phyloP scores from a whole-genome alignment of 2,888 invertebrate genomes.

The Palloptera scutellata region DNA sequence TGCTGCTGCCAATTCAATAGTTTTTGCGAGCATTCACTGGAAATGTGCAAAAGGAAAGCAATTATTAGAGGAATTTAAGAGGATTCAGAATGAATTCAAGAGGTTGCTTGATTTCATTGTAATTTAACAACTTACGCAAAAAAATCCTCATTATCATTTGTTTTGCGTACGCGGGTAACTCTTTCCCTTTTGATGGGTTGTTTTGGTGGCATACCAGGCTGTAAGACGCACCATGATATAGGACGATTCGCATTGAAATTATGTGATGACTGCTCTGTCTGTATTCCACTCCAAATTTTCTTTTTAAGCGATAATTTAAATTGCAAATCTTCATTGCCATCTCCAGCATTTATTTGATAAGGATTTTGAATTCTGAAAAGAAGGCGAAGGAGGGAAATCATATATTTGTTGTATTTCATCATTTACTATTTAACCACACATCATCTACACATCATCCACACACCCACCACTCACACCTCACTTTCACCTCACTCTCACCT shows the following conservation, averaged over 20 bases:
- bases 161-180: constrained; percentile 20
- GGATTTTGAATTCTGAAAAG: constrained; percentile 29
- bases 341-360: constrained; percentile 29
- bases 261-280: constrained; percentile 58
- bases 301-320: constrained; percentile 75
- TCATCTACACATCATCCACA: too few species aligned
- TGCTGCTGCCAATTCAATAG: constrained; percentile 64
- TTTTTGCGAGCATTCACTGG: constrained; percentile 74
- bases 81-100: too few species aligned
- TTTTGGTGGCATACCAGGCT: constrained; percentile 56
- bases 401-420: too few species aligned
- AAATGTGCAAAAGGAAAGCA: constrained; percentile 21
- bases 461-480: background rate
- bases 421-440: too few species aligned
- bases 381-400: background rate
- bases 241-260: constrained; percentile 60
- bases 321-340: constrained; percentile 63
- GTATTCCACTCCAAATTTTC: constrained; percentile 76
- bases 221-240: constrained; percentile 74
- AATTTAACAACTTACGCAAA: constrained; percentile 64
- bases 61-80: too few species aligned
- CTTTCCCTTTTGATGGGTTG: constrained; percentile 29
- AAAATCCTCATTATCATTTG: constrained; percentile 69
- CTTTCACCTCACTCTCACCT: background rate
- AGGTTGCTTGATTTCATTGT: constrained; percentile 3